Evolutionary conservation across 2,888 invertebrate genomes (phyloP), one percentile per base, ranked within the genome.

Genomic region (Agrilus biguttatus): DNA sequence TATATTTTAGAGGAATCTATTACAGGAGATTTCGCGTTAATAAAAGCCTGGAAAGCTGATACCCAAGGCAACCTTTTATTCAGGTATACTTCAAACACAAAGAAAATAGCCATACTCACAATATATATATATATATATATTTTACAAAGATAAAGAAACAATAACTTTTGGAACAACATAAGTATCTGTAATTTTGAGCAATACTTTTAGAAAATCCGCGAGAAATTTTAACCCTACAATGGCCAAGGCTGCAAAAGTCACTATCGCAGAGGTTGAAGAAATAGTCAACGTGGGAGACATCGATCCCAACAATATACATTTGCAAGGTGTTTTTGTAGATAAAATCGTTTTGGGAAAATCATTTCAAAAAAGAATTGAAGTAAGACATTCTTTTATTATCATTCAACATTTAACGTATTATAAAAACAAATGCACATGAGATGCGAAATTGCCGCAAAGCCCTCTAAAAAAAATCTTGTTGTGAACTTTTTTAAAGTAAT

Each of bases 41-140:
- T 99, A 6, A 98, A 98, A 67, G 98, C 95, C 0, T 91, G 91
- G 82, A 96, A 95, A 66, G 96, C 96, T 1, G 98, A 98, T 66
- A 78, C 75, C 47, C 72, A 80, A 42, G 98, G 98, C 41, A 99
- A 98, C 67, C 69, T 98, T 43, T 70, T 83, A 36, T 89, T 88
- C 61, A 77, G 77, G 80, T 78, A 58, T 39, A 13, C 32, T 37
- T 12, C 17, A 12, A 8, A 28, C 3, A 37, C 17, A 17, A 3
- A 17, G 4, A 17, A 17, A 17, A 17, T 17, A 17, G 17, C 17
- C 2, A 17, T 17, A 4, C 17, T 3, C 17, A 17, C 4, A 17
- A 17, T 17, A 17, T 17, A 17, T 4, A 17, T 17, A 17, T 4
- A 2, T 17, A n/a, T n/a, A n/a, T n/a, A n/a, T n/a, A n/a, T n/a